These are phyloP conservation scores for Disparrhopalites patrizii DNA, from an alignment of 2,888 invertebrate species.

Conservation along the genomic window DNA sequence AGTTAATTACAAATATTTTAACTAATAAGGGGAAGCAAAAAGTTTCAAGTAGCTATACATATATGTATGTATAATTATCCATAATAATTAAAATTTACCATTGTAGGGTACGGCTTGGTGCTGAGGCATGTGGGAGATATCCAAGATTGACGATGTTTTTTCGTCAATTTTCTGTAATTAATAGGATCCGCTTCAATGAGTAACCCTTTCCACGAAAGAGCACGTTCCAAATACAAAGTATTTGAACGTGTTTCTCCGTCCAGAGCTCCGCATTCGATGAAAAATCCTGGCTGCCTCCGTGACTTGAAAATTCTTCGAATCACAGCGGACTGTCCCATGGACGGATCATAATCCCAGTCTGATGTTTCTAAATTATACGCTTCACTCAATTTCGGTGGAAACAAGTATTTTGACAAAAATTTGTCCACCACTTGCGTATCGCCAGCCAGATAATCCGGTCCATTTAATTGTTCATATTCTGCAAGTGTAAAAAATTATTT, in stretches of 20 bases:
- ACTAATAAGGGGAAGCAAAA: too few species aligned
- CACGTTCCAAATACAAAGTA: conserved; percentile 51
- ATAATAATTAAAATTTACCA: too few species aligned
- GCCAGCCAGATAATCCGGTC: conserved; percentile 35
- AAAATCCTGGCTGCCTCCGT: conserved; percentile 47
- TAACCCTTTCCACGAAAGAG: conserved; percentile 51
- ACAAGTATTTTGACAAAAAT: conserved; percentile 14
- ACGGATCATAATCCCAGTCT: conserved; percentile 38
- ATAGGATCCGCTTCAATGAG: conserved; percentile 51
- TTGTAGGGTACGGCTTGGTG: conserved; percentile 46
- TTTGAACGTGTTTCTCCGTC: conserved; percentile 53
- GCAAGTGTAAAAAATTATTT: neutral
- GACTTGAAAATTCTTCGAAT: conserved; percentile 50
- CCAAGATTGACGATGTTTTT: conserved; percentile 50
- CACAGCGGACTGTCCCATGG: conserved; percentile 48
- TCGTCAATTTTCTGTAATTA: conserved; percentile 49
- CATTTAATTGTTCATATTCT: conserved; percentile 42
- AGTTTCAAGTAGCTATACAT: too few species aligned
- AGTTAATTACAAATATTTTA: too few species aligned
- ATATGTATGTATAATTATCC: too few species aligned
- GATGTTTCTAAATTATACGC: conserved; percentile 44
- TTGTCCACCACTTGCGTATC: conserved; percentile 34
- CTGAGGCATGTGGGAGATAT: conserved; percentile 50
- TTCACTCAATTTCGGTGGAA: conserved; percentile 21
- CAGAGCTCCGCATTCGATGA: conserved; percentile 50